phyloP scores from a whole-genome alignment of 2,113 vertebrate species.

The Rhinopomastus cyanomelas region DNA sequence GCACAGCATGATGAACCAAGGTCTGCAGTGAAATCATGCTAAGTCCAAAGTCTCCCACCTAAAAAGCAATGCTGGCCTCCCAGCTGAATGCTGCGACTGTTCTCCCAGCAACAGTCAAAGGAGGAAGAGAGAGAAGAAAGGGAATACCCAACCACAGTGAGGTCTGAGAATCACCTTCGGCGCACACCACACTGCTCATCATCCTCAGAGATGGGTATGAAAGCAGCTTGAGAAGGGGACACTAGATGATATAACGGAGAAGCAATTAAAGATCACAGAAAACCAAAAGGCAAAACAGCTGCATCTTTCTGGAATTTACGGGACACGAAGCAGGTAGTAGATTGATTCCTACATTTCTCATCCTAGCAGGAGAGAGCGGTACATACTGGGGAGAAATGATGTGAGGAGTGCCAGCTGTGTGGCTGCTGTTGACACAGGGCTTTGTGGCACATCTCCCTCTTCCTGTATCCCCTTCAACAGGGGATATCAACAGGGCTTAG shows the following conservation, averaged over 20 bases:
- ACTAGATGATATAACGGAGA: conserved; percentile 28
- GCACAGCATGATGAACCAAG: not conserved
- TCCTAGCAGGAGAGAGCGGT: not conserved
- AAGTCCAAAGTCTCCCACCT: not conserved
- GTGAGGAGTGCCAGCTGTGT: not conserved
- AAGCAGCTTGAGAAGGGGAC: conserved; percentile 31
- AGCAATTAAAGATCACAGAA: conserved; percentile 35
- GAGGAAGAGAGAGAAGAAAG: conserved; percentile 17
- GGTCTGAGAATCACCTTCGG: conserved; percentile 53
- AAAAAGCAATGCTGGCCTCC: not conserved
- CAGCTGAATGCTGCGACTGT: not conserved
- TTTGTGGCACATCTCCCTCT: conserved; percentile 42
- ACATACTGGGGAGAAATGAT: not conserved
- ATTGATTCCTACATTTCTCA: not conserved
- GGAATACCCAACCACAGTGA: not conserved
- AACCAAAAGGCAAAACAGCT: conserved; percentile 32
- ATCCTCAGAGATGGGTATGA: conserved; percentile 44
- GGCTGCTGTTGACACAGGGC: not conserved
- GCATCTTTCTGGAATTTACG: conserved; percentile 52
- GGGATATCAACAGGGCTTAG: conserved; percentile 49
- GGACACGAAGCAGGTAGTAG: not conserved
- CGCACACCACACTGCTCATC: conserved; percentile 56
- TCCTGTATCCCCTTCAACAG: too few species aligned
- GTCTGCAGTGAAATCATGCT: not conserved
- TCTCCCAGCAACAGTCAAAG: not conserved